Percentiles rank a stretch among this genome's conserved stretches.
phyloP scores from a whole-genome alignment of 2,797 vertebrate species.

The Megalops cyprinoides region DNA sequence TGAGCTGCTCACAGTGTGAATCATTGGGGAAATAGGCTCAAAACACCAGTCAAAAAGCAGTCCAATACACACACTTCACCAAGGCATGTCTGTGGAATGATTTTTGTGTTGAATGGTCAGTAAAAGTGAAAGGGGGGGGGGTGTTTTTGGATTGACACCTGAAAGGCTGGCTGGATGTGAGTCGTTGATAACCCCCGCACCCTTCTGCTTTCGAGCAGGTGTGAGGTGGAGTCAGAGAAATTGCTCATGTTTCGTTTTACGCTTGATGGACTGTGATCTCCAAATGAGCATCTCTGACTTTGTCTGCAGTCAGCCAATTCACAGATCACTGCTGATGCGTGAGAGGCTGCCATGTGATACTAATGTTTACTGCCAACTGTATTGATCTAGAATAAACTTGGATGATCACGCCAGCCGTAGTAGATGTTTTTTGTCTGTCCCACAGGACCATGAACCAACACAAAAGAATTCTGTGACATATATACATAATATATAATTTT shows the following conservation, averaged over 20 bases:
- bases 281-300: not conserved
- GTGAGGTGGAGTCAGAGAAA: not conserved
- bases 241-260: too few species aligned
- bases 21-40: not conserved
- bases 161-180: not conserved
- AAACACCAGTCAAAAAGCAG: not conserved
- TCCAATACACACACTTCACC: not conserved
- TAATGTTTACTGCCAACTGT: not conserved
- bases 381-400: not conserved
- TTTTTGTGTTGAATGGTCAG: not conserved
- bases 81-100: not conserved
- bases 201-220: not conserved
- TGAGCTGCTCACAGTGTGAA: not conserved
- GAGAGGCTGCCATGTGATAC: not conserved
- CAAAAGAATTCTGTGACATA: too few species aligned
- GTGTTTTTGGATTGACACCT: not conserved
- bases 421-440: conserved; percentile 9
- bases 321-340: not conserved
- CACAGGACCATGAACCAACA: not conserved
- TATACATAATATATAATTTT: too few species aligned
- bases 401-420: not conserved
- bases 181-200: not conserved
- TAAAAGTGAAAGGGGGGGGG: not conserved
- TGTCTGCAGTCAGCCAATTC: not conserved
- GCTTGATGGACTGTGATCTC: not conserved